Percentiles rank a stretch among this genome's conserved stretches.
Evolutionary conservation across 2,888 invertebrate species (phyloP).

Genomic region (Zeuzera pyrina): DNA sequence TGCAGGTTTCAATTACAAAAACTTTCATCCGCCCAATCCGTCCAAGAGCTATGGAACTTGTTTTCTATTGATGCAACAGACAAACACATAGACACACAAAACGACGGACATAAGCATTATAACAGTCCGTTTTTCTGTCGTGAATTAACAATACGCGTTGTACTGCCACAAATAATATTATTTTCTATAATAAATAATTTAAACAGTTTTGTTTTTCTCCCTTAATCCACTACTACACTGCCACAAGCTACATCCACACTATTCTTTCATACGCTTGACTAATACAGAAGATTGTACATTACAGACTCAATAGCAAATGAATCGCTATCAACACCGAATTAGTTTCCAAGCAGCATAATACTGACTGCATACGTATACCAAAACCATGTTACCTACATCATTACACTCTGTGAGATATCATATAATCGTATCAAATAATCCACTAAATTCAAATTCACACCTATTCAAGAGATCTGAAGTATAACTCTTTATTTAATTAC

Average conservation of each 20-base stretch:
- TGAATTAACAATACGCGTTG: too few relatives aligned
- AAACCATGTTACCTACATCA: constrained; percentile 43
- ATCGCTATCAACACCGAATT: constrained; percentile 36
- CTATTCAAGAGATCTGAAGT: constrained; percentile 24
- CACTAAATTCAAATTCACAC: constrained; percentile 42
- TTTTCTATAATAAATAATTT: not conserved
- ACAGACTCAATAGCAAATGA: constrained; percentile 30
- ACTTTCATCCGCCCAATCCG: too few relatives aligned
- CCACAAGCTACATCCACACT: constrained; percentile 26
- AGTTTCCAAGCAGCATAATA: constrained; percentile 34
- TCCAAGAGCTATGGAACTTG: too few relatives aligned
- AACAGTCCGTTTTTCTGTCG: too few relatives aligned
- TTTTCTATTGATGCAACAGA: too few relatives aligned
- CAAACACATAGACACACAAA: too few relatives aligned
- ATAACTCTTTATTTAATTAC: not conserved
- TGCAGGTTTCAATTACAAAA: too few relatives aligned
- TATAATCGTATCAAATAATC: constrained; percentile 39
- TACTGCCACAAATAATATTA: too few relatives aligned
- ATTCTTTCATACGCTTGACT: constrained; percentile 27
- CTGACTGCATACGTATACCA: constrained; percentile 36
- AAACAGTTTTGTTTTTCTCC: not conserved
- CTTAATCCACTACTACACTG: too few relatives aligned
- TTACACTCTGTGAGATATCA: constrained; percentile 39
- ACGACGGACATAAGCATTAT: too few relatives aligned
- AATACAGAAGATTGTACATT: constrained; percentile 49